Percentiles rank a stretch among this genome's conserved stretches.
These are phyloP conservation scores for Macrosiphum euphorbiae DNA, from an alignment of 2,888 invertebrate genomes.

Conservation along the genomic window DNA sequence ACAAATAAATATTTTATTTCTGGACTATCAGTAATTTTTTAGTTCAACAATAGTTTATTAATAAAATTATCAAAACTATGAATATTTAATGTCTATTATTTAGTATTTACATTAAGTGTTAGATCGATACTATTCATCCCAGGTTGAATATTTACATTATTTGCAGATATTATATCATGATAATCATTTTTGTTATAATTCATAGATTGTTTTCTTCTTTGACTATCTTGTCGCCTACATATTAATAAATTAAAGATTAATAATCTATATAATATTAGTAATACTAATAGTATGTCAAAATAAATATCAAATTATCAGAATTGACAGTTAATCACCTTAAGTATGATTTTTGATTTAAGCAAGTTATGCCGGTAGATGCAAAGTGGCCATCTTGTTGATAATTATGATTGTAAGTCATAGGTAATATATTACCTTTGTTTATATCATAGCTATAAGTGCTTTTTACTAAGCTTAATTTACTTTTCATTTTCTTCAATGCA, in stretches of 20 bases:
- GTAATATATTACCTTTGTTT: slow-evolving; percentile 56
- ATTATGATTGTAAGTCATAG: slow-evolving; percentile 51
- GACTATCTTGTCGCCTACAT: slow-evolving; percentile 52
- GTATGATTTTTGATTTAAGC: slow-evolving; percentile 59
- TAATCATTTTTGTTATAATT: slow-evolving; percentile 55
- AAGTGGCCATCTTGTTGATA: slow-evolving; percentile 63
- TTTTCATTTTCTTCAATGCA: slow-evolving; percentile 47
- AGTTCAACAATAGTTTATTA: background rate
- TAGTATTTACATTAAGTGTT: slow-evolving; percentile 56
- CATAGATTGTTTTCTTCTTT: slow-evolving; percentile 42
- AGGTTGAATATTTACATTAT: slow-evolving; percentile 39
- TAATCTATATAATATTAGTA: background rate
- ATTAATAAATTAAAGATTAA: background rate
- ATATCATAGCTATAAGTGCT: slow-evolving; percentile 52
- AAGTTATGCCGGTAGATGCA: slow-evolving; percentile 56
- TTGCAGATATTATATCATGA: slow-evolving; percentile 54
- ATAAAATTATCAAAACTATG: background rate
- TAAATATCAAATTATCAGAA: background rate
- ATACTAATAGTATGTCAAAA: background rate
- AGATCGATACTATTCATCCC: slow-evolving; percentile 49
- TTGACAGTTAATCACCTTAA: slow-evolving; percentile 22
- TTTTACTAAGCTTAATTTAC: slow-evolving; percentile 38
- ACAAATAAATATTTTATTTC: background rate
- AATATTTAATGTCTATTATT: slow-evolving; percentile 18
- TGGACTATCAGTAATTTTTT: slow-evolving; percentile 2